Conservation (phyloP, 2,888 invertebrate genomes). For the Odontothrips loti region DNA sequence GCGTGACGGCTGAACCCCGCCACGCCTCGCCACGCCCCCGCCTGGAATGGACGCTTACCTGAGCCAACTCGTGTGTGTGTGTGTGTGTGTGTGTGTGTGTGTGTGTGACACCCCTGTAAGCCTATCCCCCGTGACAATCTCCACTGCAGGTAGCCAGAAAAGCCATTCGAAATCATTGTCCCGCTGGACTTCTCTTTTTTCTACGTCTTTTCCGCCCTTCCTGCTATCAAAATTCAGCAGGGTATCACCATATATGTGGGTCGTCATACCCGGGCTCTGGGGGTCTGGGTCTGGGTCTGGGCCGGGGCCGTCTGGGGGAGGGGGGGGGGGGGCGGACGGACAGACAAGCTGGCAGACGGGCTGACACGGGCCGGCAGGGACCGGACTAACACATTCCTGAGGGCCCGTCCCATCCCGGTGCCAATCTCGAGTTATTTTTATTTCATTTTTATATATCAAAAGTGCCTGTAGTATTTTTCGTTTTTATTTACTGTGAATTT, state of each 20-base stretch:
- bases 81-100: not conserved
- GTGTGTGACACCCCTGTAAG: not conserved
- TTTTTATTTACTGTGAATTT: not conserved
- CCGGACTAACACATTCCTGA: slow-evolving; percentile 13
- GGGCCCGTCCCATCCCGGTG: not conserved
- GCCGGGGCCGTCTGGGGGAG: not conserved
- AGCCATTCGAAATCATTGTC: too few relatives aligned
- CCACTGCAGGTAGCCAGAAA: too few relatives aligned
- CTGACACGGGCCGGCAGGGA: slow-evolving; percentile 6
- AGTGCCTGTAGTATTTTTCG: not conserved
- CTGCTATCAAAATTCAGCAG: slow-evolving; percentile 17
- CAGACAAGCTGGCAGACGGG: not conserved
- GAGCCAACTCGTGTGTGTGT: not conserved
- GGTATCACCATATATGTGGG: slow-evolving; percentile 15
- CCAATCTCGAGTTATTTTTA: slow-evolving; percentile 16
- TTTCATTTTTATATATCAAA: slow-evolving; percentile 17
- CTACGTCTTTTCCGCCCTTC: not conserved
- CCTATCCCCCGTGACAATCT: too few relatives aligned
- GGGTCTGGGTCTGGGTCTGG: not conserved
- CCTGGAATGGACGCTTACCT: not conserved
- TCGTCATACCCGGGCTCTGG: not conserved
- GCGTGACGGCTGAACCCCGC: not conserved
- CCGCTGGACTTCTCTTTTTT: too few relatives aligned
- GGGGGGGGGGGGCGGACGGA: not conserved
- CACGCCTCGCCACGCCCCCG: slow-evolving; percentile 6